These are phyloP conservation scores for Platyrinchus mystaceus DNA, from an alignment of 2,797 vertebrate genomes.

Conservation along the genomic window DNA sequence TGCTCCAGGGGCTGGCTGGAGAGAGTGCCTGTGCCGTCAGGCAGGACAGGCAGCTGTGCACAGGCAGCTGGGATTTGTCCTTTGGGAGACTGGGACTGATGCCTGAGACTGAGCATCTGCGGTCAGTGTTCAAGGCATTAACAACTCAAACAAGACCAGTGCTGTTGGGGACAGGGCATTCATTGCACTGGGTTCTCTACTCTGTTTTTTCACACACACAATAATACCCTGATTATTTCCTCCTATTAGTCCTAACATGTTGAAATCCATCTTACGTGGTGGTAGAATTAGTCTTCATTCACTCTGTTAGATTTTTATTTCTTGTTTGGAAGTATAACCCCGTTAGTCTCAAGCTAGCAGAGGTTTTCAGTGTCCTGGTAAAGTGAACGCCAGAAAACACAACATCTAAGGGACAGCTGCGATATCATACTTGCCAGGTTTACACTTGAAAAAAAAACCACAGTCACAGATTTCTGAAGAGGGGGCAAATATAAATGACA, in stretches of 20 bases:
- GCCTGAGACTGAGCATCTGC: not conserved
- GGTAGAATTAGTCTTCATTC: not conserved
- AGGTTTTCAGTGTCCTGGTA: not conserved
- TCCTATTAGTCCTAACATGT: too few relatives aligned
- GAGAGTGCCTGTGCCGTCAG: not conserved
- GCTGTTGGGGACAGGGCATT: not conserved
- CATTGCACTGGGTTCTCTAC: not conserved
- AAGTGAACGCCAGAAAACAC: not conserved
- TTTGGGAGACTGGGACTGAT: fast-evolving
- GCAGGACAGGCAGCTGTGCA: not conserved
- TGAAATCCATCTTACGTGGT: not conserved
- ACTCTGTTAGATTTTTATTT: not conserved
- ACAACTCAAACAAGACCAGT: not conserved
- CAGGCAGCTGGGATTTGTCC: not conserved
- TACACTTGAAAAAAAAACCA: not conserved
- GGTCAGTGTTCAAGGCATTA: not conserved
- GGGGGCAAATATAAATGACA: not conserved
- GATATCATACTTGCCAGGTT: not conserved
- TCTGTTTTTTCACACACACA: not conserved
- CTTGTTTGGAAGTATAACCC: not conserved
- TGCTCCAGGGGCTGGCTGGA: not conserved
- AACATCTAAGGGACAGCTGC: not conserved
- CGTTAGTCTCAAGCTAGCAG: not conserved
- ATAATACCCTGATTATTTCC: not conserved
- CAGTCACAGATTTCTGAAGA: not conserved